A percentile compares a stretch with the other conserved stretches of the same genome.
These are phyloP conservation scores for Chlorops oryzae DNA, from an alignment of 1,140 invertebrate genomes.

Conservation along the genomic window DNA sequence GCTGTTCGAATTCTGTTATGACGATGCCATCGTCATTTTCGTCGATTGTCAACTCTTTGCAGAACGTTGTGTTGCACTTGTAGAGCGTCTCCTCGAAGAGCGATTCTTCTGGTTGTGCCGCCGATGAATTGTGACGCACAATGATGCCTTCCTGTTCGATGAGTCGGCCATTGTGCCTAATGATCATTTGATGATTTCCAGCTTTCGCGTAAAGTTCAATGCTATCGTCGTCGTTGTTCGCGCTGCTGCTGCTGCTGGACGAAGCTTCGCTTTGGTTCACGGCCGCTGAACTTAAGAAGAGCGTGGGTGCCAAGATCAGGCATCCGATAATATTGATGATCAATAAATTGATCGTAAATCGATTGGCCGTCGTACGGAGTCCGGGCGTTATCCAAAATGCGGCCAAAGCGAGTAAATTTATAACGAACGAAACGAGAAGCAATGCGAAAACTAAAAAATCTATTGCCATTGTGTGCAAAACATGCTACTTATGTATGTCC, in stretches of 20 bases:
- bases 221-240: constrained; percentile 18
- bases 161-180: constrained; percentile 33
- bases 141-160: constrained; percentile 41
- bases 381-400: constrained; percentile 47
- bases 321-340: constrained; percentile 45
- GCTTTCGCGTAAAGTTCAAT: constrained; percentile 38
- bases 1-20: constrained; percentile 39
- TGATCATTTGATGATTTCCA: constrained; percentile 39
- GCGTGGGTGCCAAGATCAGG: constrained; percentile 39
- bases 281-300: constrained; percentile 29
- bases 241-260: not conserved
- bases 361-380: constrained; percentile 45
- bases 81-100: constrained; percentile 25
- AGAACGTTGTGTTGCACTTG: constrained; percentile 38
- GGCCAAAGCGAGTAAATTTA: constrained; percentile 44
- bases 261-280: not conserved
- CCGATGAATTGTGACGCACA: constrained; percentile 14
- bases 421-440: constrained; percentile 44
- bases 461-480: constrained; percentile 47
- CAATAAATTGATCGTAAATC: constrained; percentile 45
- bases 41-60: constrained; percentile 38
- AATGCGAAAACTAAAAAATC: constrained; percentile 44
- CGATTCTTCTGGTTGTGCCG: not conserved
- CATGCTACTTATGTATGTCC: too few species aligned
- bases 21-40: constrained; percentile 31